Evolutionary conservation across 1,140 invertebrate species (phyloP), one percentile per base, ranked within the genome.

Genomic region (Scaptomyza graminum): DNA sequence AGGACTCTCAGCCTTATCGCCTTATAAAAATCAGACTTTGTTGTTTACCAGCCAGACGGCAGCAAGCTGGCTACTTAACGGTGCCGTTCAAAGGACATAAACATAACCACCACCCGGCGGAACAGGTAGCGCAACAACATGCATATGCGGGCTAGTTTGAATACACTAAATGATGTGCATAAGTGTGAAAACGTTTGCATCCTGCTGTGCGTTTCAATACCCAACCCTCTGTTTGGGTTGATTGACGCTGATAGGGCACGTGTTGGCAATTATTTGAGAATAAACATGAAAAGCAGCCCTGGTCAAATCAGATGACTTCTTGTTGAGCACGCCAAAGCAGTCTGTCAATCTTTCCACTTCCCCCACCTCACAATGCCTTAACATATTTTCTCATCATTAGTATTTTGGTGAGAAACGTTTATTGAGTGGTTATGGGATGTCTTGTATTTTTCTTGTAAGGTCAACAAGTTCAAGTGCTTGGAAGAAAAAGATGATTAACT

Each of bases 221-320:
- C 15, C 5, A 15, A 31, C 18, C 49, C 25, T 52, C 34, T 82
- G 79, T 79, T 89, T 88, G 73, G 47, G 41, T 87, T 88, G 83
- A 88, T 88, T 88, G 76, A 76, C 85, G 87, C 79, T 90, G 87
- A 90, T 90, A 90, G 71, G 70, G 76, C 87, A 90, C 87, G 87
- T 90, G 87, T 78, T 75, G 68, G 69, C 87, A 90, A 90, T 90
- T 90, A 90, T 80, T 88, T 76, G 72, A 74, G 64, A 82, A 83
- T 90, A 90, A 87, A 90, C 73, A 89, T 88, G 69, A 82, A 68
- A 73, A 76, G 75, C 57, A 8, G 65, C 43, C 5, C 55, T 70
- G 63, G 44, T 34, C 37, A 76, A 84, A 67, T 85, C 76, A 80
- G 59, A 85, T 76, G 81, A 80, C 73, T 74, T 79, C 57, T 76